Evolutionary conservation across 1,140 invertebrate genomes (phyloP), one percentile per base, ranked within the genome.

Genomic region (Drosophila jambulina): DNA sequence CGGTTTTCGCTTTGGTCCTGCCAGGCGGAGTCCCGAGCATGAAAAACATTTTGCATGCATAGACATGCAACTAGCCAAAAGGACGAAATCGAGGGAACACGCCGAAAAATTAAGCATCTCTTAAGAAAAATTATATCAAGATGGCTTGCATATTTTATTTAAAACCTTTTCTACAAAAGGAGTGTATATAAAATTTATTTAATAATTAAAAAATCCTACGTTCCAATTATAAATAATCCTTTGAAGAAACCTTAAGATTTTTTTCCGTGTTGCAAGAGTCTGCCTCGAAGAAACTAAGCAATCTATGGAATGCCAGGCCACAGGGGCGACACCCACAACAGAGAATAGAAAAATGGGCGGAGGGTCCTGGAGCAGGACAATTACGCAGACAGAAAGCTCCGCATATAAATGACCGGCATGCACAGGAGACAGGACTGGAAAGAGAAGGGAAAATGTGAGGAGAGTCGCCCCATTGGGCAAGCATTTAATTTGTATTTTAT

Each of bases 401-500:
- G 60, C 82, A 70, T 75, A 65, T 86, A 80, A 88, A 85, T 85
- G 75, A 62, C 56, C 63, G 51, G 51, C 63, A 76, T 71, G 67
- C 79, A 68, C 72, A 58, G 54, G 43, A 61, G 57, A 64, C 48
- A 64, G 40, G 54, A 29, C 23, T 53, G 54, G 42, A 17, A 8
- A 45, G 23, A 10, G n/a, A 17, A 42, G 10, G 21, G 13, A 40
- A 21, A 68, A 53, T 29, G 56, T 27, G 19, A 27, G 40, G 58
- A 63, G 25, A 54, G 40, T 25, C 48, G 49, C 49, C 59, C 60
- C 78, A 80, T 76, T 74, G 82, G 64, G 71, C 79, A 87, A 71
- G 84, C 86, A 90, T 85, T 90, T 90, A 82, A 82, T 90, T 90
- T 90, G 86, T 79, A 85, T 85, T 82, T 90, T 67, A 90, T 90